Conservation (phyloP, 2,888 invertebrate species). For the Macrosoma leucophasiata region DNA sequence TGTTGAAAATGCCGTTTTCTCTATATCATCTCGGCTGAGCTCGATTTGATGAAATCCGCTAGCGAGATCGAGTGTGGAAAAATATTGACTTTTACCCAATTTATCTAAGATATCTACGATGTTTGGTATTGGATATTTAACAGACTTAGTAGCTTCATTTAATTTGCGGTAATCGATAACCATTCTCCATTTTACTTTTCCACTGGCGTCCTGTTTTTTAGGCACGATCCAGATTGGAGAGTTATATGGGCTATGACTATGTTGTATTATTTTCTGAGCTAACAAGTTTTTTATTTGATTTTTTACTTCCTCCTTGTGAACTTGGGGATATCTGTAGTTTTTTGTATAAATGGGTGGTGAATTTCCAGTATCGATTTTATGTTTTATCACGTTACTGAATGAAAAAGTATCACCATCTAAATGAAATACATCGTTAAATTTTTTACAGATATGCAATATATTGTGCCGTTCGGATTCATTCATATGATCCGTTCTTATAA, state of each 20-base stretch:
- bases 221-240: slow-evolving; percentile 1
- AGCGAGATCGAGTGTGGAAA: slow-evolving; percentile 15
- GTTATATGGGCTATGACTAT: slow-evolving; percentile 1
- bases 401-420: too few species aligned
- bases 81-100: slow-evolving; percentile 30
- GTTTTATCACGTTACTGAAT: too few species aligned
- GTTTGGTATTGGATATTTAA: slow-evolving; percentile 28
- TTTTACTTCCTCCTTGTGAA: too few species aligned
- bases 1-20: slow-evolving; percentile 31
- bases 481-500: too few species aligned
- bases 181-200: slow-evolving; percentile 26
- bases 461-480: too few species aligned
- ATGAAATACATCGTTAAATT: too few species aligned
- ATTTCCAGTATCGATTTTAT: too few species aligned
- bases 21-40: slow-evolving; percentile 16
- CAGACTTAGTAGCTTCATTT: slow-evolving; percentile 25
- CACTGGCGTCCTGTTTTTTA: slow-evolving; percentile 10
- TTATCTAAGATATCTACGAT: slow-evolving; percentile 23
- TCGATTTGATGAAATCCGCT: slow-evolving; percentile 18
- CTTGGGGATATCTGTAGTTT: too few species aligned
- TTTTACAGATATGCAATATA: too few species aligned
- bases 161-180: slow-evolving; percentile 27
- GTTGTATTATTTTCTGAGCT: slow-evolving; percentile 1
- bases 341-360: too few species aligned
- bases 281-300: slow-evolving; percentile 1